These are phyloP conservation scores for Caenorhabditis sp. DNA, from an alignment of 2,888 invertebrate genomes.

Conservation along the genomic window DNA sequence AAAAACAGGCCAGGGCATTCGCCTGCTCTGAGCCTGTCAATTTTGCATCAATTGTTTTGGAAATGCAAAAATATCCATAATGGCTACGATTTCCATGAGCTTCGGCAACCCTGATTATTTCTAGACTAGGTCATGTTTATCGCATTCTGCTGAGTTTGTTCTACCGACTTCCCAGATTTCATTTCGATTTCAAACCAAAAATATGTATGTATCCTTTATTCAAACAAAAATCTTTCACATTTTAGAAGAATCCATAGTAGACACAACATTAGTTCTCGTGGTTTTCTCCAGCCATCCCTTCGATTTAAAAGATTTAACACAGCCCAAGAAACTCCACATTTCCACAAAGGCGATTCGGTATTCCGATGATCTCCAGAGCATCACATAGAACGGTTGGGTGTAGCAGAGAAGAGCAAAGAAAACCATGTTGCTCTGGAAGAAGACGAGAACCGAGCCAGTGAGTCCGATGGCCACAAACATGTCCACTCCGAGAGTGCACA, in stretches of 20 bases:
- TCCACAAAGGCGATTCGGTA: slow-evolving; percentile 57
- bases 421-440: slow-evolving; percentile 57
- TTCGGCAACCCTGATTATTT: no score
- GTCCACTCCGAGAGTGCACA: slow-evolving; percentile 43
- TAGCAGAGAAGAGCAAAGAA: slow-evolving; percentile 58
- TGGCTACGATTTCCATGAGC: no score
- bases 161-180: no score
- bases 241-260: slow-evolving; percentile 34
- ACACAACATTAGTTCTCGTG: slow-evolving; percentile 25
- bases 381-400: slow-evolving; percentile 55
- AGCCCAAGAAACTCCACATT: slow-evolving; percentile 34
- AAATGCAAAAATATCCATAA: no score
- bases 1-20: no score
- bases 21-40: no score
- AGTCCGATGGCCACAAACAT: slow-evolving; percentile 34
- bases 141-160: no score
- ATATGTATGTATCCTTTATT: background rate
- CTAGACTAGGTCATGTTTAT: no score
- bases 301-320: slow-evolving; percentile 18
- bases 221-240: background rate
- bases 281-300: slow-evolving; percentile 31
- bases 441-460: slow-evolving; percentile 27
- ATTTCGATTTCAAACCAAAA: background rate
- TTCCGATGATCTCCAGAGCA: slow-evolving; percentile 59
- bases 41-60: no score